Conservation (phyloP, 1,140 invertebrate species). For the Drosophila pseudoobscura region DNA sequence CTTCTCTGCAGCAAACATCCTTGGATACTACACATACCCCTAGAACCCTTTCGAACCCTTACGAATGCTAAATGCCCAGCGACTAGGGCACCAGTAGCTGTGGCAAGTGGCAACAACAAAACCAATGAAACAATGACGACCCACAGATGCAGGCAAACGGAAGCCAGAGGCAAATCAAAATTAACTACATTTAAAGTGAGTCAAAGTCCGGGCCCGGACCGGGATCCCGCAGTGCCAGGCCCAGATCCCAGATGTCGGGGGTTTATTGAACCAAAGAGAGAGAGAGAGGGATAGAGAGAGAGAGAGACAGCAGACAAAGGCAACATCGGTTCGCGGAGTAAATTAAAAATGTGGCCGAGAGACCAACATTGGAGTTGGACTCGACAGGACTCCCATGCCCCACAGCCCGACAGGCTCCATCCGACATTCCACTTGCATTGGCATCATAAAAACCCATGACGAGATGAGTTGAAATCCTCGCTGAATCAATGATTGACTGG, state of each 20-base stretch:
- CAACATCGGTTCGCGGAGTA: constrained; percentile 48
- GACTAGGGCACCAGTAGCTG: not conserved
- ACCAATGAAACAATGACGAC: constrained; percentile 14
- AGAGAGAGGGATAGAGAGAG: constrained; percentile 3
- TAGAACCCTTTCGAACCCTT: constrained; percentile 13
- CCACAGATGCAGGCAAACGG: constrained; percentile 7
- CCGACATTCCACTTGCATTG: constrained; percentile 28
- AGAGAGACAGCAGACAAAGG: constrained; percentile 28
- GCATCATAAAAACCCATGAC: constrained; percentile 66
- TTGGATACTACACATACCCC: constrained; percentile 5
- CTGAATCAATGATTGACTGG: constrained; percentile 6
- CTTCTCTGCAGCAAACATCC: not conserved
- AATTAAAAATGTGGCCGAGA: constrained; percentile 72
- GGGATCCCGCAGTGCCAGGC: not conserved
- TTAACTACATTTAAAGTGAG: constrained; percentile 71
- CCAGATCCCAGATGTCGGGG: constrained; percentile 13
- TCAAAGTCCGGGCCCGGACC: constrained; percentile 7
- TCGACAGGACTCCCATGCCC: not conserved
- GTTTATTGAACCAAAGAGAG: constrained; percentile 67
- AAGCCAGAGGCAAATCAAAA: constrained; percentile 60
- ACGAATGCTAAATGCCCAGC: constrained; percentile 12
- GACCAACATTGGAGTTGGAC: too few species aligned
- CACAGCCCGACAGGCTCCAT: not conserved
- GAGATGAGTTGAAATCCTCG: constrained; percentile 38
- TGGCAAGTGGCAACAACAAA: not conserved